Evolutionary conservation across 1,140 invertebrate genomes (phyloP).

Genomic region (Sesamia nonagrioides): DNA sequence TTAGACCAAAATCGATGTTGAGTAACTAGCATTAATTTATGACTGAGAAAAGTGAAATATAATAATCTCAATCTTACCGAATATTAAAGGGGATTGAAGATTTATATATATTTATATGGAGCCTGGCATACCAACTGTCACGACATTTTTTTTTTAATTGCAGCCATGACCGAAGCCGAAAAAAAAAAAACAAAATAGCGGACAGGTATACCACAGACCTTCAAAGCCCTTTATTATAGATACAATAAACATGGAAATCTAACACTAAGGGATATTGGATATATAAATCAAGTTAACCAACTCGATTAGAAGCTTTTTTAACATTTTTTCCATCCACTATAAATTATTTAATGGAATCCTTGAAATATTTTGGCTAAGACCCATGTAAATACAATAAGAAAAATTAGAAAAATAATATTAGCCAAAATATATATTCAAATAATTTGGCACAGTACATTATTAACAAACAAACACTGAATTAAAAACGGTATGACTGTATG

Average conservation of each 20-base stretch:
- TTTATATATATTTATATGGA: too few species aligned
- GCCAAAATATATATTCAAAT: slow-evolving; percentile 46
- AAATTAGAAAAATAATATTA: slow-evolving; percentile 29
- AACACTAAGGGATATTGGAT: slow-evolving; percentile 23
- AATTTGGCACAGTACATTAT: slow-evolving; percentile 61
- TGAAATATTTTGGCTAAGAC: slow-evolving; percentile 41
- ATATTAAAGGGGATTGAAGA: too few species aligned
- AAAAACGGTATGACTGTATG: neutral
- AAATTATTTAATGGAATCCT: slow-evolving; percentile 16
- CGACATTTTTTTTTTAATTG: too few species aligned
- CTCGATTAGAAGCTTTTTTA: slow-evolving; percentile 9
- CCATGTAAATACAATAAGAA: slow-evolving; percentile 20
- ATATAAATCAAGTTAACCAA: neutral
- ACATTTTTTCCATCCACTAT: slow-evolving; percentile 6
- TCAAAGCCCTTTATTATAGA: too few species aligned
- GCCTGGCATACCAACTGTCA: too few species aligned
- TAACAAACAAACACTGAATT: too few species aligned
- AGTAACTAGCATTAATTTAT: neutral
- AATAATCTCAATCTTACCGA: neutral
- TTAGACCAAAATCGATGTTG: slow-evolving; percentile 9
- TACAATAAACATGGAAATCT: slow-evolving; percentile 20
- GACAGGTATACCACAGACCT: too few species aligned
- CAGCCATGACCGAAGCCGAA: too few species aligned
- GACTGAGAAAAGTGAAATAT: neutral
- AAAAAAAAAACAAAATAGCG: too few species aligned